Evolutionary conservation across 2,113 vertebrate genomes (phyloP), one percentile per base, ranked within the genome.

Genomic region (Tupaia tana): DNA sequence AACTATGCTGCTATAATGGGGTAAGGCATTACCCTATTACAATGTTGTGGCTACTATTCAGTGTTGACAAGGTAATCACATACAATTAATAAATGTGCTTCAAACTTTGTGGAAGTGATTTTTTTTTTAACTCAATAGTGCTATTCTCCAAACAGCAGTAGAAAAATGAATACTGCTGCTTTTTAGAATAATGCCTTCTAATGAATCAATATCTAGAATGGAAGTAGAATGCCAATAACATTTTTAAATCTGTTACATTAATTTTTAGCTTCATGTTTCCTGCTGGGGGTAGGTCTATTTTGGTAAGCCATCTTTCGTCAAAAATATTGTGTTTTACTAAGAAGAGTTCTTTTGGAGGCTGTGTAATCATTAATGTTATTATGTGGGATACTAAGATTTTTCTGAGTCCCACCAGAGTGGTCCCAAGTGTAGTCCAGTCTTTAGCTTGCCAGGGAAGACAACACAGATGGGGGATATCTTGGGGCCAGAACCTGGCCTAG

Each of bases 1-100:
- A 98, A 88, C 63, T 98, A 99, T 79, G 99, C 99, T 63, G 99
- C 99, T 88, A 99, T 99, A 92, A 99, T 99, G 98, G 99, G 99
- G 99, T 99, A 98, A 99, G 97, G 92, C 31, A 25, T 43, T 43
- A 43, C 43, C 43, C 0, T 20, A 31, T 78, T 84, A 43, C 31
- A 31, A 24, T 43, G n/a, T 11, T 91, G 3, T 31, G 59, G 75
- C 16, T 91, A 27, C 16, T 89, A 54, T 89, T 89, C 5, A 11
- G 8, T 75, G 9, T 83, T 91, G 82, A 79, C 11, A 88, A 4
- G 14, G n/a, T 63, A 54, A 61, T 79, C 9, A 24, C 59, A n/a
- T 52, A 66, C 13, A 85, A 7, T 93, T 86, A 25, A 85, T 34
- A 82, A 73, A 83, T 61, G 43, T 61, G 31, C 13, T 74, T 18